Evolutionary conservation across 1,140 invertebrate species (phyloP), one percentile per base, ranked within the genome.

Genomic region (Drosophila miranda): DNA sequence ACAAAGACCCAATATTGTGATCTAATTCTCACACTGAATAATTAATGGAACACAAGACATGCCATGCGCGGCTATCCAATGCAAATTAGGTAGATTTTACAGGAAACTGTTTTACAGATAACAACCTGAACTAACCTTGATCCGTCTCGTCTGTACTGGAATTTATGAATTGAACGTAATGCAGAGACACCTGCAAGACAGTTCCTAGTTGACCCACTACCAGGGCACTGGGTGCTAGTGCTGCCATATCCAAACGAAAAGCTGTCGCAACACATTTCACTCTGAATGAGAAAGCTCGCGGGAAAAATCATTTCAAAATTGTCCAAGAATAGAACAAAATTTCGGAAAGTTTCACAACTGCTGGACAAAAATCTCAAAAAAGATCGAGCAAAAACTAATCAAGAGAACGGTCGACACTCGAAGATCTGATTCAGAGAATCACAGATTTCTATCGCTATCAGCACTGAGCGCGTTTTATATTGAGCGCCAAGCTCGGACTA

Each of bases 21-120:
- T 54, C 63, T 30, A 63, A 48, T 48, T 54, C 30, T 46, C 62
- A 46, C 62, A 11, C 64, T 56, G 45, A 41, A 67, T 67, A 48
- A 34, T 11, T 5, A 38, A 11, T 38, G 11, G 34, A 38, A 13
- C 11, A 13, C 11, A 13, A 13, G 34, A 13, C 23, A 26, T 26
- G 23, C 23, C 34, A 38, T 13, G 34, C 34, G 34, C 34, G 11
- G 34, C 11, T 38, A 1, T 38, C 0, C 11, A 38, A 38, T 38
- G 34, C 34, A 38, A 38, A 38, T 38, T 13, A 38, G 34, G 1
- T 38, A 5, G 8, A 34, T 38, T 5, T 38, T 38, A 5, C 34
- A 38, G 34, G 34, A 38, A 38, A 9, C 9, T 38, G 34, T 34
- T 34, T 4, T 13, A 38, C 34, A 38, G 34, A 38, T 38, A 38